Evolutionary conservation across 1,140 invertebrate genomes (phyloP), one percentile per base, ranked within the genome.

Genomic region (Monochamus saltuarius): DNA sequence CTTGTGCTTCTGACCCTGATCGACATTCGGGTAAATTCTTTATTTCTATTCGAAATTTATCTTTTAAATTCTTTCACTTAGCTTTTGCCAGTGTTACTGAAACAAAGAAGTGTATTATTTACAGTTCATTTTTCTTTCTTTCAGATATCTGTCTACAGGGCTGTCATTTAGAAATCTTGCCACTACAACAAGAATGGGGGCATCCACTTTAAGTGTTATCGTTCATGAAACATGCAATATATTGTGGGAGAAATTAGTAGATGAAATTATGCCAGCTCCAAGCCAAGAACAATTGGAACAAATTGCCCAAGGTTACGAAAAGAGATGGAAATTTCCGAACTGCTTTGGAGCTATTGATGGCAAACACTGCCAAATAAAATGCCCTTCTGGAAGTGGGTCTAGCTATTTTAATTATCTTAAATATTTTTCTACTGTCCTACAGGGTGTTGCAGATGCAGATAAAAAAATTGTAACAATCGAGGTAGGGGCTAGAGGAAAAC

Each of bases 401-500:
- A 43, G 4, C 2, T 56, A 61, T 29, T 61, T 61, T 35, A 61
- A 61, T 38, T 61, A 61, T 34, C 3, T 45, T 14, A 56, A 61
- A 39, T 56, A 43, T 40, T 55, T 22, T 37, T 56, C 58, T 19
- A 35, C 56, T 45, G 17, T 56, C n/a, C 35, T 60, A 38, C 37
- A 34, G 13, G 58, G 16, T 13, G 49, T 59, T 52, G 57, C 38
- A 10, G 50, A 59, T 54, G 57, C 57, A 8, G 52, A 58, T 13
- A 54, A 59, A 11, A 59, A 59, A 54, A 54, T 59, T 40, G n/a
- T n/a, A n/a, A 34, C 50, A 2, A 54, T 59, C 2, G 57, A 59
- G 16, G 34, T 59, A 4, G 57, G 51, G 22, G 2, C 49, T 4
- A 53, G 17, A 54, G 49, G 57, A 11, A 40, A 39, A 40, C 1